phyloP scores from a whole-genome alignment of 2,113 vertebrate genomes.

The Cottus gobio region DNA sequence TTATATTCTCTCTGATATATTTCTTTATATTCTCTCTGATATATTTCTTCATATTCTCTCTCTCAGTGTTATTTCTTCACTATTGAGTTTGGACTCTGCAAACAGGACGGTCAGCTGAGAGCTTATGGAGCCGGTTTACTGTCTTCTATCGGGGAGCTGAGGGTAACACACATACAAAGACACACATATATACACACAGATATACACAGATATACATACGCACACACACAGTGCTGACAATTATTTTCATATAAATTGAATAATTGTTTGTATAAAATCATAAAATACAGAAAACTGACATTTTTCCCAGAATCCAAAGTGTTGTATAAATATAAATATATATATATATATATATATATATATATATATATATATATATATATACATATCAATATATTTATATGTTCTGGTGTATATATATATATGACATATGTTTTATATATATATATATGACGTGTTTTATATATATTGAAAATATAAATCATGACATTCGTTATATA shows the following conservation, averaged over 20 bases:
- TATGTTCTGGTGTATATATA: too few relatives aligned
- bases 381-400: background rate
- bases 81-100: conserved; percentile 98
- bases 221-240: too few relatives aligned
- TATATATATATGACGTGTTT: too few relatives aligned
- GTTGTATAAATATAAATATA: too few relatives aligned
- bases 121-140: conserved; percentile 96
- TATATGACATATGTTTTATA: too few relatives aligned
- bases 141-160: conserved; percentile 96
- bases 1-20: too few relatives aligned
- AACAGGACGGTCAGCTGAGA: conserved; percentile 96
- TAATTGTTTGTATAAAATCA: too few relatives aligned
- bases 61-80: conserved; percentile 99
- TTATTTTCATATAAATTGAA: too few relatives aligned
- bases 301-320: too few relatives aligned
- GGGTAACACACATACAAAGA: conserved; percentile 79
- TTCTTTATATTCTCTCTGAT: background rate
- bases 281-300: too few relatives aligned
- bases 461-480: too few relatives aligned
- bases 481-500: too few relatives aligned
- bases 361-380: background rate
- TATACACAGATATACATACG: conserved; percentile 5
- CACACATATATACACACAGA: conserved; percentile 14
- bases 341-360: background rate
- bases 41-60: background rate